These are phyloP conservation scores for Punctoribates punctum DNA, from an alignment of 2,888 invertebrate species.

Conservation along the genomic window DNA sequence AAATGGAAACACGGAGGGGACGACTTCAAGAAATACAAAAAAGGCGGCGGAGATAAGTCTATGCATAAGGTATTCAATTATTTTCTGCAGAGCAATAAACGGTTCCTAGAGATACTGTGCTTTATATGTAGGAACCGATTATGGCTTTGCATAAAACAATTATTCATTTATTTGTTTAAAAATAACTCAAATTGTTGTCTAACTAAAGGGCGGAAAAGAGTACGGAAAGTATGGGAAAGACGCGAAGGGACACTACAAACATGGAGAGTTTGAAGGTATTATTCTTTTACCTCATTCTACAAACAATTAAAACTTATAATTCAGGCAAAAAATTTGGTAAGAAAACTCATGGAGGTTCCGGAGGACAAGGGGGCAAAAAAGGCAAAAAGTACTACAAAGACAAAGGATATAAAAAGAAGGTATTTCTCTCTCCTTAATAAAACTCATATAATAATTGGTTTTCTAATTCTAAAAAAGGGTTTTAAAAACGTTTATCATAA, in stretches of 20 bases:
- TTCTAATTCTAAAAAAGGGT: neutral
- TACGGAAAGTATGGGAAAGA: constrained; percentile 31
- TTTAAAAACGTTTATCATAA: constrained; percentile 30
- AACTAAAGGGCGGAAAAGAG: constrained; percentile 12
- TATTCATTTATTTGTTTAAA: neutral
- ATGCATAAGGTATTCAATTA: constrained; percentile 15
- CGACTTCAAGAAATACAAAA: constrained; percentile 29
- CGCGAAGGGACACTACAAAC: constrained; percentile 28
- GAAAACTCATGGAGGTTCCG: constrained; percentile 21
- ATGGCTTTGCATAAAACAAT: too few species aligned
- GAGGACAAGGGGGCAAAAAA: constrained; percentile 33
- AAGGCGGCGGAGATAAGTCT: constrained; percentile 12
- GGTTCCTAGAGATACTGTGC: too few species aligned
- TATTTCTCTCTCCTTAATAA: too few species aligned
- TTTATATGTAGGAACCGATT: too few species aligned
- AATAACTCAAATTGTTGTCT: neutral
- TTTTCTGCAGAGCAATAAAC: too few species aligned
- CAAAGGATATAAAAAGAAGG: constrained; percentile 30
- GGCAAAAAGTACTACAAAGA: constrained; percentile 32
- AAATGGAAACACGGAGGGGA: constrained; percentile 33
- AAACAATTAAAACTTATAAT: too few species aligned
- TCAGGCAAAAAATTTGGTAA: constrained; percentile 22
- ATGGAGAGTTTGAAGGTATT: constrained; percentile 23
- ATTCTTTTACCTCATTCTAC: too few species aligned
- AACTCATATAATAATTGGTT: neutral